Percentiles rank a stretch among this genome's conserved stretches.
Conservation (phyloP, 2,888 invertebrate genomes). For the Fragum whitleyi region DNA sequence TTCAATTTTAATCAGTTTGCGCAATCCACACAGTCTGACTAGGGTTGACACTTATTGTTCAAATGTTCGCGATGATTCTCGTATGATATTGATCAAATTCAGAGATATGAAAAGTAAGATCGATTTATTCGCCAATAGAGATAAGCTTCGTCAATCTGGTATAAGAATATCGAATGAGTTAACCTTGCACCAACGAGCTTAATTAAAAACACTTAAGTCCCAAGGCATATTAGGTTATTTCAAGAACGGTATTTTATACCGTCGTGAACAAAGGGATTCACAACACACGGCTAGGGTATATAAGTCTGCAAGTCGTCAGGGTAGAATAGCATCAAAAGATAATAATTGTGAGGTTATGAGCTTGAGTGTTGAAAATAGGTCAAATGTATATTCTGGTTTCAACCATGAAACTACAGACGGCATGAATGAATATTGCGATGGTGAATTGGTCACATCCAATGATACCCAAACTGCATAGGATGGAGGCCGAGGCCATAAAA, state of each 20-base stretch:
- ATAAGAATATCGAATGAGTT: neutral
- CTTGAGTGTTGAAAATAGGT: too few species aligned
- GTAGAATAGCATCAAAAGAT: neutral
- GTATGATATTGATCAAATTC: neutral
- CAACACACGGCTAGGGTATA: neutral
- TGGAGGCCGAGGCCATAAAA: neutral
- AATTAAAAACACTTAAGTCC: neutral
- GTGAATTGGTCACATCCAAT: too few species aligned
- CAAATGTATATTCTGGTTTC: neutral
- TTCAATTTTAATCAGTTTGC: too few species aligned
- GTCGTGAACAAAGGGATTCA: neutral
- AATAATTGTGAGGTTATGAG: neutral
- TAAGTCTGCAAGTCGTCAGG: neutral
- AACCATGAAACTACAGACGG: neutral
- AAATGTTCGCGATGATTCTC: neutral
- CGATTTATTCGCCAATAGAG: too few species aligned
- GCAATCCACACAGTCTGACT: too few species aligned
- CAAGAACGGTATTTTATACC: neutral
- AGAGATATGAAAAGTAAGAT: neutral
- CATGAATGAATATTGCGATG: neutral
- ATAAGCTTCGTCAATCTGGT: neutral
- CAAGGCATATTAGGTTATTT: neutral
- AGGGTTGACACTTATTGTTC: too few species aligned
- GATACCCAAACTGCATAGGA: neutral
- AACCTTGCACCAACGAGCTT: neutral